phyloP scores from a whole-genome alignment of 2,888 invertebrate species.

The Sarcophaga carnaria region DNA sequence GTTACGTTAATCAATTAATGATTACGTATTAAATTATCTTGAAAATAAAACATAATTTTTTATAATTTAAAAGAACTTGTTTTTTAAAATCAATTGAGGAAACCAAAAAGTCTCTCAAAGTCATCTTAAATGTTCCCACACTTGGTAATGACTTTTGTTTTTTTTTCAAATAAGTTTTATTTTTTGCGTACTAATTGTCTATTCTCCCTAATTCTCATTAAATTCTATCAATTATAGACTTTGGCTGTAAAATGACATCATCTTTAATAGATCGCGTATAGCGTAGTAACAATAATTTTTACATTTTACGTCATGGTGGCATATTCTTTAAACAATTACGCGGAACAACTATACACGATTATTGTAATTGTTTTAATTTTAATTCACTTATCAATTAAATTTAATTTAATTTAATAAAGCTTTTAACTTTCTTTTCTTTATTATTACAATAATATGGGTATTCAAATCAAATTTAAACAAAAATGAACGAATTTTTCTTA shows the following conservation, averaged over 20 bases:
- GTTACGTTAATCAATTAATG: not conserved
- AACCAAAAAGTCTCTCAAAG: too few species aligned
- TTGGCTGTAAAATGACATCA: slow-evolving; percentile 52
- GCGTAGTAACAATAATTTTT: slow-evolving; percentile 1
- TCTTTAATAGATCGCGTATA: slow-evolving; percentile 30
- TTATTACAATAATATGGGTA: too few species aligned
- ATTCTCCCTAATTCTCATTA: too few species aligned
- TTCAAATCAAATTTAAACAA: too few species aligned
- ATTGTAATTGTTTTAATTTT: too few species aligned
- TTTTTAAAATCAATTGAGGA: too few species aligned
- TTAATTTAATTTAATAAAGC: not conserved
- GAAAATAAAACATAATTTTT: not conserved
- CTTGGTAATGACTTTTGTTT: too few species aligned
- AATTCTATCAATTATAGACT: not conserved
- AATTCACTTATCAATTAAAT: not conserved
- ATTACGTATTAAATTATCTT: not conserved
- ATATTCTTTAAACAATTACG: not conserved
- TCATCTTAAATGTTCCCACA: too few species aligned
- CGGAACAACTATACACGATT: not conserved
- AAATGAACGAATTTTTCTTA: too few species aligned
- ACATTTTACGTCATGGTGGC: slow-evolving; percentile 23
- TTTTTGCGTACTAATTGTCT: not conserved
- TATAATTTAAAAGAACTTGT: not conserved
- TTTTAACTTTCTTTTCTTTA: not conserved
- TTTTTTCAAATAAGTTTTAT: too few species aligned